These are phyloP conservation scores for Tetranychus cinnabarinus DNA, from an alignment of 1,140 invertebrate genomes.

Conservation along the genomic window DNA sequence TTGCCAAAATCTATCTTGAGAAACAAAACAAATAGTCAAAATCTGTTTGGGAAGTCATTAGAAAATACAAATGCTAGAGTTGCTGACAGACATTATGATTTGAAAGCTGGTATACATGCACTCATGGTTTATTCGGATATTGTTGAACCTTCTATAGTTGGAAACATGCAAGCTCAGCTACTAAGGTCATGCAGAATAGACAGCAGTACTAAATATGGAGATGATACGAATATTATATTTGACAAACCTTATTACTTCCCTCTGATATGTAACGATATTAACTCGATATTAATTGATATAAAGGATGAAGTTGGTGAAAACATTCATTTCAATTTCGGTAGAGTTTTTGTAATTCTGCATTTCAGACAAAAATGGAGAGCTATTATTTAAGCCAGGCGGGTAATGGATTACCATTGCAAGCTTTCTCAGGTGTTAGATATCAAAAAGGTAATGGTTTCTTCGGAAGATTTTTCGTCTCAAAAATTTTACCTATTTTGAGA, in stretches of 20 bases:
- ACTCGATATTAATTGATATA: not conserved
- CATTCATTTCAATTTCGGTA: not conserved
- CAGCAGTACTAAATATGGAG: too few relatives aligned
- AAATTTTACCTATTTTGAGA: not conserved
- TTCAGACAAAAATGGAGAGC: not conserved
- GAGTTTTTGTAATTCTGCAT: not conserved
- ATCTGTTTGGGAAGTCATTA: too few relatives aligned
- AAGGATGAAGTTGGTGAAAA: not conserved
- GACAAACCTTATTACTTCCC: too few relatives aligned
- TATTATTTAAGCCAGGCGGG: not conserved
- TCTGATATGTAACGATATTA: not conserved
- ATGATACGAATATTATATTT: too few relatives aligned
- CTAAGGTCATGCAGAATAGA: not conserved
- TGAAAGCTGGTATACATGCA: not conserved
- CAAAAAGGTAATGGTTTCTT: not conserved
- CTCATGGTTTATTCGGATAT: slow-evolving; percentile 1
- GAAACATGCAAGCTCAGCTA: not conserved
- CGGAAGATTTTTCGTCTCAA: not conserved
- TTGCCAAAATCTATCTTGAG: too few relatives aligned
- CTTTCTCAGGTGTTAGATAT: not conserved
- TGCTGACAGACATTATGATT: too few relatives aligned
- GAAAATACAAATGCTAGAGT: too few relatives aligned
- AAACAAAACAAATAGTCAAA: too few relatives aligned
- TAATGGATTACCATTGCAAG: not conserved
- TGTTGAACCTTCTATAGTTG: not conserved